Evolutionary conservation across 2,888 invertebrate species (phyloP).

Genomic region (Macrophya annulata): DNA sequence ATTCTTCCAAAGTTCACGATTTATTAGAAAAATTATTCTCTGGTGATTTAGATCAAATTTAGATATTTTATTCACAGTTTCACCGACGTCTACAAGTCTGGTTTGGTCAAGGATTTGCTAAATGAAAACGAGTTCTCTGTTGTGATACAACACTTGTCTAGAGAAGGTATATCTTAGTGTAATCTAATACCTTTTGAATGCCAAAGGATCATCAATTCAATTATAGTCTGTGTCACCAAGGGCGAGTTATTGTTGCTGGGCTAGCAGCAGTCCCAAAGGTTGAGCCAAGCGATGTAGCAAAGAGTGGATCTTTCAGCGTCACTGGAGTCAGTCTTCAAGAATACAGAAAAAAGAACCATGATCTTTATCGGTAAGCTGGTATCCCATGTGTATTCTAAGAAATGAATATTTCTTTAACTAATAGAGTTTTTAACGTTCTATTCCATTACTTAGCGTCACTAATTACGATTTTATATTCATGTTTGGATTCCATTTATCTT

Average conservation of each 20-base stretch:
- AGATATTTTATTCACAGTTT: constrained; percentile 68
- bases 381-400: neutral
- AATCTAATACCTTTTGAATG: constrained; percentile 29
- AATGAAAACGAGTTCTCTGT: constrained; percentile 74
- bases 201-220: constrained; percentile 56
- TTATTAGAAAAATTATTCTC: constrained; percentile 25
- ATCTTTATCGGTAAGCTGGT: constrained; percentile 80
- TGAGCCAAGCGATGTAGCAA: constrained; percentile 75
- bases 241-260: constrained; percentile 73
- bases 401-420: neutral
- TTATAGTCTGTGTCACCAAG: constrained; percentile 65
- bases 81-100: constrained; percentile 72
- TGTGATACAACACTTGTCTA: constrained; percentile 73
- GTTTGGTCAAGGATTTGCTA: constrained; percentile 69
- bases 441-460: neutral
- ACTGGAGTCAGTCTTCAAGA: constrained; percentile 81
- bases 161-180: constrained; percentile 69
- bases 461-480: neutral
- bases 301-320: constrained; percentile 79
- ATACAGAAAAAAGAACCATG: constrained; percentile 80
- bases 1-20: constrained; percentile 8
- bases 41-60: constrained; percentile 20
- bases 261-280: constrained; percentile 78
- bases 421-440: neutral
- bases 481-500: constrained; percentile 28